A percentile compares a stretch with the other conserved stretches of the same genome.
Conservation (phyloP, 92 coral and sea anemone genomes). For the Montipora capitata region DNA sequence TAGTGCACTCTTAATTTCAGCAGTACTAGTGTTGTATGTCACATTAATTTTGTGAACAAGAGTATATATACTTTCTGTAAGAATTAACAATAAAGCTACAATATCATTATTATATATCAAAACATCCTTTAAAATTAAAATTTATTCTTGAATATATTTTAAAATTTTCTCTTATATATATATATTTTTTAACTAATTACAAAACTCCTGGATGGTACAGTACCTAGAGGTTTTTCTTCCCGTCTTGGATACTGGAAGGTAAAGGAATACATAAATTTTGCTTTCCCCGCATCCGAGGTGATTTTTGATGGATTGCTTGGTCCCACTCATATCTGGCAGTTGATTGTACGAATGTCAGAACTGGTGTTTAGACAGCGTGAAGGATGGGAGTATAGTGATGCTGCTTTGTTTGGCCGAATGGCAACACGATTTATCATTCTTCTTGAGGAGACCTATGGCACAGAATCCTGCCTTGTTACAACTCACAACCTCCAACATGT, state of each 20-base stretch:
- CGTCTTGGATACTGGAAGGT: conserved; percentile 57
- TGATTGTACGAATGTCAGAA: conserved; percentile 37
- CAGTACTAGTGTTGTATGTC: background rate
- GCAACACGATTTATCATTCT: conserved; percentile 31
- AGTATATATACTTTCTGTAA: background rate
- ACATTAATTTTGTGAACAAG: background rate
- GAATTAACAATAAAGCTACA: background rate
- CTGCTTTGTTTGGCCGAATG: background rate
- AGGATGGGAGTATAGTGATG: conserved; percentile 10
- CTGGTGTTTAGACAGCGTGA: conserved; percentile 33
- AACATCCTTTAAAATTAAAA: background rate
- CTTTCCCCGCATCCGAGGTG: conserved; percentile 55
- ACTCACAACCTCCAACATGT: conserved; percentile 30
- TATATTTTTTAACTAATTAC: background rate
- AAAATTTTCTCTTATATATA: too few species aligned
- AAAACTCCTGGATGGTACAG: conserved; percentile 47
- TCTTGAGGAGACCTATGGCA: conserved; percentile 25
- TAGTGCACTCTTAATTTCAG: background rate
- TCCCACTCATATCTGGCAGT: conserved; percentile 35
- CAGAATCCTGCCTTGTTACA: conserved; percentile 30
- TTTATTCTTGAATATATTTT: background rate
- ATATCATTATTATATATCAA: background rate
- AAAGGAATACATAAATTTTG: conserved; percentile 31
- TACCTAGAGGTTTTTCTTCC: conserved; percentile 24
- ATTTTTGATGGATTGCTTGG: conserved; percentile 47